These are phyloP conservation scores for Spondyliosoma cantharus DNA, from an alignment of 2,797 vertebrate species.

Conservation along the genomic window DNA sequence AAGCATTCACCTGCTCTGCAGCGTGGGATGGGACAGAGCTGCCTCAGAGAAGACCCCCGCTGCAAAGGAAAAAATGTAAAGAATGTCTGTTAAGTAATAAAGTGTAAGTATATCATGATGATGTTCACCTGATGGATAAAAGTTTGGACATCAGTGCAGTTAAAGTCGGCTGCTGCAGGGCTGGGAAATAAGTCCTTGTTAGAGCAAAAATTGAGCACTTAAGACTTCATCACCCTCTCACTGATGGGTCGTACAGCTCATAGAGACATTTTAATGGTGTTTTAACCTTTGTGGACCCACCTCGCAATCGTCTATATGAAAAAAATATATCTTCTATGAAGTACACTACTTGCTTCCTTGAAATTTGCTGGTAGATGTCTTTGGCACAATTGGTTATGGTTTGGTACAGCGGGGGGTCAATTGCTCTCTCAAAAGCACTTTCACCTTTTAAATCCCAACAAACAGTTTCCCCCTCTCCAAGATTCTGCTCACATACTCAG, in stretches of 20 bases:
- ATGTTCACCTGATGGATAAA: conserved; percentile 22
- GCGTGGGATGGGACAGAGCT: not conserved
- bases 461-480: not conserved
- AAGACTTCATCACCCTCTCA: conserved; percentile 27
- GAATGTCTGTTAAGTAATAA: conserved; percentile 3
- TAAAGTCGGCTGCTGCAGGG: not conserved
- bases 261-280: conserved; percentile 22
- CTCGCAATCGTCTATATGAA: conserved; percentile 8
- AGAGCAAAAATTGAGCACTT: conserved; percentile 46
- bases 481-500: conserved; percentile 8
- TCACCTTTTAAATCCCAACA: conserved; percentile 1
- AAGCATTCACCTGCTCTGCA: conserved; percentile 23
- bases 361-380: not conserved
- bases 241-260: conserved; percentile 29
- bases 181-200: conserved; percentile 54
- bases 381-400: not conserved
- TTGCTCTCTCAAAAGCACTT: not conserved
- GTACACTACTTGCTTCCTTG: not conserved
- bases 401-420: not conserved
- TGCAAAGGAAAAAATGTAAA: not conserved
- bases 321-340: conserved; percentile 21
- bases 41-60: not conserved
- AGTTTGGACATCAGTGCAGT: not conserved
- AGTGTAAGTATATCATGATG: conserved; percentile 1
- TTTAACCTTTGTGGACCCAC: conserved; percentile 39